Percentiles rank a stretch among this genome's conserved stretches.
Conservation (phyloP, 53 echinoderm and acorn worm species). For the Pentamera pediparva region DNA sequence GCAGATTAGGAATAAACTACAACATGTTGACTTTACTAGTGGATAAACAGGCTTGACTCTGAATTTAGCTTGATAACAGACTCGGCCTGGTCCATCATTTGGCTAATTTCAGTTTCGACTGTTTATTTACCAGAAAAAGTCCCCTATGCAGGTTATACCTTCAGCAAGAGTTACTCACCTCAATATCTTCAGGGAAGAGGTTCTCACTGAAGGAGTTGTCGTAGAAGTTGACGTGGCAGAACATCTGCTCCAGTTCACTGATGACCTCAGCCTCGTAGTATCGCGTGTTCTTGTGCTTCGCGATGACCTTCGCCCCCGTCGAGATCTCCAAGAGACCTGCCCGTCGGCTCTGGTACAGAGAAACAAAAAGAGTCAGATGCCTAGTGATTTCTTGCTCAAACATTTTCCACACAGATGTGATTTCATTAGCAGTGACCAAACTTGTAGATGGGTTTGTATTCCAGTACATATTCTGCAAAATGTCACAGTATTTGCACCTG, state of each 20-base stretch:
- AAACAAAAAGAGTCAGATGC: neutral
- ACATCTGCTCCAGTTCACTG: conserved; percentile 62
- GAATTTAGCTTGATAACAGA: too few species aligned
- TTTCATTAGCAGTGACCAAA: too few species aligned
- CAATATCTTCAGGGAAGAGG: conserved; percentile 86
- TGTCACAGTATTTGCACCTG: too few species aligned
- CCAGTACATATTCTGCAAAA: too few species aligned
- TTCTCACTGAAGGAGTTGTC: conserved; percentile 85
- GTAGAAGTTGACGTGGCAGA: conserved; percentile 80
- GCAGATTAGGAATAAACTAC: too few species aligned
- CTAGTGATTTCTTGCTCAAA: neutral
- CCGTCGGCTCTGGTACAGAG: conserved; percentile 40
- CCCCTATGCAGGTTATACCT: neutral
- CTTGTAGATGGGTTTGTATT: too few species aligned
- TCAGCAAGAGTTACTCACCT: conserved; percentile 36
- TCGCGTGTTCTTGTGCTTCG: conserved; percentile 88
- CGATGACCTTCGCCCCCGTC: conserved; percentile 61
- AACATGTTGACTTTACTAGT: too few species aligned
- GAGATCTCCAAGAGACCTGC: conserved; percentile 46
- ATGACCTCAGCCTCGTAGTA: conserved; percentile 78
- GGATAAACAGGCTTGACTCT: too few species aligned
- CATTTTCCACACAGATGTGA: neutral
- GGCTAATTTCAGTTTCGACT: too few species aligned
- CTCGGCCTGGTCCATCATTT: too few species aligned
- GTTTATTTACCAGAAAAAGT: neutral